A percentile compares a stretch with the other conserved stretches of the same genome.
These are phyloP conservation scores for Deroplatys truncata DNA, from an alignment of 2,888 invertebrate species.

Conservation along the genomic window DNA sequence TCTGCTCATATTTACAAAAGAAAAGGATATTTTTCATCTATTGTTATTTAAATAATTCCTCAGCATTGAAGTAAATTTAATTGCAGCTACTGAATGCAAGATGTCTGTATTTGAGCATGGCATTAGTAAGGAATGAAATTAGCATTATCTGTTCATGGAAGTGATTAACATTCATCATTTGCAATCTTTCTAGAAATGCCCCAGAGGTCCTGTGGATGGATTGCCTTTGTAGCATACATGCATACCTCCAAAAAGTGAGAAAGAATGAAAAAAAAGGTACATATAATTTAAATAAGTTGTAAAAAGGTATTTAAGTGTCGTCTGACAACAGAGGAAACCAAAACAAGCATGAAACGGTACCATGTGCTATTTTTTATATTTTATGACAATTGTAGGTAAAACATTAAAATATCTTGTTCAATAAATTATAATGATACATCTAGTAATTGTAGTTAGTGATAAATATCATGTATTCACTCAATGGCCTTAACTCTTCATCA, in stretches of 20 bases:
- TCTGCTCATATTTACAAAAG: neutral
- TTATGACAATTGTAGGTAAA: slow-evolving; percentile 24
- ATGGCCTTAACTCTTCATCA: slow-evolving; percentile 26
- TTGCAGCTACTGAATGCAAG: neutral
- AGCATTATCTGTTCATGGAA: neutral
- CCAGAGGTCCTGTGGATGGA: neutral
- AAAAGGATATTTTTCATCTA: neutral
- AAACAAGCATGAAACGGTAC: slow-evolving; percentile 19
- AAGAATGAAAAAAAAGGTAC: neutral
- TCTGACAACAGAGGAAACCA: slow-evolving; percentile 5
- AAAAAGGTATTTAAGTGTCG: slow-evolving; percentile 18
- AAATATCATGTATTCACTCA: slow-evolving; percentile 25
- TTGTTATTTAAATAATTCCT: neutral
- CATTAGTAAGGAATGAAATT: neutral
- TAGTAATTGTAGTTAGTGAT: slow-evolving; percentile 19
- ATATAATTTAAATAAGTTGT: slow-evolving; percentile 22
- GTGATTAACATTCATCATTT: neutral
- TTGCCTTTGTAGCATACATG: slow-evolving; percentile 19
- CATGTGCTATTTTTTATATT: slow-evolving; percentile 30
- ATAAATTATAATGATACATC: slow-evolving; percentile 16
- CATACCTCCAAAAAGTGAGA: slow-evolving; percentile 16
- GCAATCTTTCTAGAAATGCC: slow-evolving; percentile 8
- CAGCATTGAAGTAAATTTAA: neutral
- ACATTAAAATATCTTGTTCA: slow-evolving; percentile 22
- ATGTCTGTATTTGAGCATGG: neutral